A percentile compares a stretch with the other conserved stretches of the same genome.
Evolutionary conservation across 1,140 invertebrate species (phyloP).

Genomic region (Drosophila santomea): DNA sequence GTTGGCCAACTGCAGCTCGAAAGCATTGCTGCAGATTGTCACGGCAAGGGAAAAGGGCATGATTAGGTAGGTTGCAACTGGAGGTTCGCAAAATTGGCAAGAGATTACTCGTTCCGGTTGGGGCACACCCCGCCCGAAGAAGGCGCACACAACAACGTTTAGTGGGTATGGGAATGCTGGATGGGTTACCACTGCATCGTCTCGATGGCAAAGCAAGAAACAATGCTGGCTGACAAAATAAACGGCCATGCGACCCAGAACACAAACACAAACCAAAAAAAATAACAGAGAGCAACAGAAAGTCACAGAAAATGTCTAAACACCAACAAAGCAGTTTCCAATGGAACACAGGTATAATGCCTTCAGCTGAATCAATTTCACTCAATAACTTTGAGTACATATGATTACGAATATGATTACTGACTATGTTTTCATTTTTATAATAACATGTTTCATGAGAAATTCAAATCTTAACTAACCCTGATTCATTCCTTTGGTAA

Average conservation of each 20-base stretch:
- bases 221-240: conserved; percentile 6
- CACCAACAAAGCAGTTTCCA: conserved; percentile 26
- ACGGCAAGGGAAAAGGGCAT: conserved; percentile 28
- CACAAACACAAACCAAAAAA: conserved; percentile 13
- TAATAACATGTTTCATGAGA: neutral
- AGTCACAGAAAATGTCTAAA: conserved; percentile 21
- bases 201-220: conserved; percentile 6
- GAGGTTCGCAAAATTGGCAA: conserved; percentile 13
- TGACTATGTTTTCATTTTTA: too few relatives aligned
- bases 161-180: conserved; percentile 3
- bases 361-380: neutral
- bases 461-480: neutral
- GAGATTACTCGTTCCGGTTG: neutral
- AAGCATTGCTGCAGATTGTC: conserved; percentile 53
- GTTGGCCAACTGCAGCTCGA: conserved; percentile 57
- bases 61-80: conserved; percentile 19
- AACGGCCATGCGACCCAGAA: conserved; percentile 20
- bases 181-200: conserved; percentile 4
- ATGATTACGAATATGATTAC: too few relatives aligned
- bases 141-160: conserved; percentile 18
- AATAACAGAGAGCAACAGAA: neutral
- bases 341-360: conserved; percentile 8
- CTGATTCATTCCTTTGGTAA: conserved; percentile 1
- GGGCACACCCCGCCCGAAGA: neutral
- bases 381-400: too few relatives aligned